Conservation (phyloP, 2,797 vertebrate species). For the Fringilla coelebs region DNA sequence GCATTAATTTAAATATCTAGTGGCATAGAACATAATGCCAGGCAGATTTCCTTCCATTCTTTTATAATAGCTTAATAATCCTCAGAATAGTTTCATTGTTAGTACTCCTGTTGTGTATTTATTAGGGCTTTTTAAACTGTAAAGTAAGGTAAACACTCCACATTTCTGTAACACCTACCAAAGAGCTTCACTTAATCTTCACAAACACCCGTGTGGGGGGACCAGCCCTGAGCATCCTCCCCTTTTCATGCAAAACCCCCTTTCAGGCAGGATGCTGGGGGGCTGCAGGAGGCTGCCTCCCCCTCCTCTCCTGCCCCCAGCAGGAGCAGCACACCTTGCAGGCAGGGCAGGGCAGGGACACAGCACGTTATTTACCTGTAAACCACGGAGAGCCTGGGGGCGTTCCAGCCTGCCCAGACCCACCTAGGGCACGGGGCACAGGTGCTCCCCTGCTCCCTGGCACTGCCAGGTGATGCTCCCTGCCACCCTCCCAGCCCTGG, state of each 20-base stretch:
- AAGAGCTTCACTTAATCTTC: neutral
- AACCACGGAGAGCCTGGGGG: neutral
- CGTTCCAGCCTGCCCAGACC: too few species aligned
- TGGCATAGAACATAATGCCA: neutral
- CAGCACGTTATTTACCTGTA: too few species aligned
- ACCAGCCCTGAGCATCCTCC: neutral
- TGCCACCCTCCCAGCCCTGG: neutral
- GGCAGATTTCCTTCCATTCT: slow-evolving; percentile 45
- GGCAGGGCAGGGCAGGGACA: neutral
- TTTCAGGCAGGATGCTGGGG: neutral
- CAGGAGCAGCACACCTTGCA: neutral
- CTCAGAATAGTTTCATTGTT: slow-evolving; percentile 9
- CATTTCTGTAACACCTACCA: neutral
- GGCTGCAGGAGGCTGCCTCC: neutral
- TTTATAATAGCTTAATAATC: slow-evolving; percentile 47
- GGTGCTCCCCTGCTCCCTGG: too few species aligned
- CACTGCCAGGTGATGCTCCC: neutral
- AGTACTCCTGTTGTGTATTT: slow-evolving; percentile 30
- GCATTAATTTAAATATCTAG: slow-evolving; percentile 48
- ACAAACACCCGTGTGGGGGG: neutral
- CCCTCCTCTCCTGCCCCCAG: neutral
- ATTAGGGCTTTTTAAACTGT: neutral
- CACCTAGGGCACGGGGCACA: too few species aligned
- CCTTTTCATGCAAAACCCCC: neutral
- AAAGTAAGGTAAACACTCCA: slow-evolving; percentile 19